A percentile compares a stretch with the other conserved stretches of the same genome.
These are phyloP conservation scores for Pristionchus fissidentatus DNA, from an alignment of 2,888 invertebrate genomes.

Conservation along the genomic window DNA sequence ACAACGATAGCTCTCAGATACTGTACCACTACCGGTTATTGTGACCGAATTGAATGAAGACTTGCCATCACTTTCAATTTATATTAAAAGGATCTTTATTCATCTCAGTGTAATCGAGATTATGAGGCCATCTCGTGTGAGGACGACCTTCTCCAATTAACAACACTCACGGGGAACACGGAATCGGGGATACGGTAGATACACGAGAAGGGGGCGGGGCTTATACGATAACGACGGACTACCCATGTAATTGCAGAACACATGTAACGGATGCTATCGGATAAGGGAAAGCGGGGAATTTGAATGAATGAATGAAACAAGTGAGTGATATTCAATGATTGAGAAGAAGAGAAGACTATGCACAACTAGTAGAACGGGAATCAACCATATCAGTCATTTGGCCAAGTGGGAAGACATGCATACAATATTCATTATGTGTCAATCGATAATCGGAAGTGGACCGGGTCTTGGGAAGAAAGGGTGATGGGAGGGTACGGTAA, in stretches of 20 bases:
- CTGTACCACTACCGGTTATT: conserved; percentile 9
- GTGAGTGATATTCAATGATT: conserved; percentile 9
- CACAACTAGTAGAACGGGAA: conserved; percentile 21
- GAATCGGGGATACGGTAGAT: not conserved
- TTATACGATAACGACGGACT: conserved; percentile 3
- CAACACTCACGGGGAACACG: not conserved
- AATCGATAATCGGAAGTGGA: conserved; percentile 20
- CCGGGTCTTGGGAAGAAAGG: too few species aligned
- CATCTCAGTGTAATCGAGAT: conserved; percentile 6
- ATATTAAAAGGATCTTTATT: conserved; percentile 21
- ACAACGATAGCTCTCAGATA: conserved; percentile 16
- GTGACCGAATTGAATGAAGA: not conserved
- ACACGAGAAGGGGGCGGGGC: not conserved
- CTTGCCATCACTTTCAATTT: not conserved
- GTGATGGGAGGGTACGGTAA: not conserved
- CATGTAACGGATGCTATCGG: conserved; percentile 25
- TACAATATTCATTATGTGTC: not conserved
- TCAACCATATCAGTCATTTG: conserved; percentile 38
- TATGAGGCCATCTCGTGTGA: conserved; percentile 36
- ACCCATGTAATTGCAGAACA: conserved; percentile 22
- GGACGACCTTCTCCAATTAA: conserved; percentile 14
- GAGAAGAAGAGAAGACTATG: not conserved
- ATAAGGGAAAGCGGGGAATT: conserved; percentile 19
- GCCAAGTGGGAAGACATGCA: not conserved
- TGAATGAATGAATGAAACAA: not conserved